Percentiles rank a stretch among this genome's conserved stretches.
phyloP scores from a whole-genome alignment of 1,140 invertebrate species.

The Carcinoscorpius rotundicauda region DNA sequence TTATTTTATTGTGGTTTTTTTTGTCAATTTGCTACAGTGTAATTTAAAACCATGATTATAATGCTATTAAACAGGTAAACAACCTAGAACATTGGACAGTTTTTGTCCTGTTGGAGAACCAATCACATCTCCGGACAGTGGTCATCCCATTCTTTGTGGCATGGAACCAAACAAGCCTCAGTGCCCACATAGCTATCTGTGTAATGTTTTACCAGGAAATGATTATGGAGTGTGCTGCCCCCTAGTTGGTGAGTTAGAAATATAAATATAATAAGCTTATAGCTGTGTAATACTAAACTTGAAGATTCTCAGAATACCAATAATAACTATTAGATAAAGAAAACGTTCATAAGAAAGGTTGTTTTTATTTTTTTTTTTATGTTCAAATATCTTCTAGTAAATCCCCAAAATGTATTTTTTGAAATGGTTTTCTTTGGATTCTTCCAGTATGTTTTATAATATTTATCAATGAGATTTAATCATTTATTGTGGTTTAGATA shows the following conservation, averaged over 20 bases:
- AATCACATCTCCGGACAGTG: slow-evolving; percentile 52
- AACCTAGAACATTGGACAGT: slow-evolving; percentile 53
- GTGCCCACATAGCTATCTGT: slow-evolving; percentile 65
- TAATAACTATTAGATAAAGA: no score
- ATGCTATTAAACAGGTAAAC: slow-evolving; percentile 40
- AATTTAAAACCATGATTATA: background rate
- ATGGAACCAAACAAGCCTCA: slow-evolving; percentile 60
- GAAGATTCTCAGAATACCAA: no score
- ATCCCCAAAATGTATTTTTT: no score
- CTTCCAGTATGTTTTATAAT: no score
- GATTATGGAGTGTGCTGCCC: slow-evolving; percentile 79
- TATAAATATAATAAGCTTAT: no score
- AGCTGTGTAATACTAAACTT: no score
- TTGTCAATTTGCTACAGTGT: no score
- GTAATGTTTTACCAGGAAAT: slow-evolving; percentile 59
- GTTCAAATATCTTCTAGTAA: background rate
- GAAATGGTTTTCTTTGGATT: no score
- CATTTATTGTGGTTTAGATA: slow-evolving; percentile 13
- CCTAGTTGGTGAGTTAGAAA: slow-evolving; percentile 36
- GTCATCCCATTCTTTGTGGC: slow-evolving; percentile 67
- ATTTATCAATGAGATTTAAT: no score
- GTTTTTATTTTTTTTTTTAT: background rate
- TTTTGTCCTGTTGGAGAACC: slow-evolving; percentile 66
- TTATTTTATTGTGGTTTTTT: no score
- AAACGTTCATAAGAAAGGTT: no score